Base-by-base conservation (phyloP, 2,113 vertebrate species). In the Hipposideros armiger region DNA sequence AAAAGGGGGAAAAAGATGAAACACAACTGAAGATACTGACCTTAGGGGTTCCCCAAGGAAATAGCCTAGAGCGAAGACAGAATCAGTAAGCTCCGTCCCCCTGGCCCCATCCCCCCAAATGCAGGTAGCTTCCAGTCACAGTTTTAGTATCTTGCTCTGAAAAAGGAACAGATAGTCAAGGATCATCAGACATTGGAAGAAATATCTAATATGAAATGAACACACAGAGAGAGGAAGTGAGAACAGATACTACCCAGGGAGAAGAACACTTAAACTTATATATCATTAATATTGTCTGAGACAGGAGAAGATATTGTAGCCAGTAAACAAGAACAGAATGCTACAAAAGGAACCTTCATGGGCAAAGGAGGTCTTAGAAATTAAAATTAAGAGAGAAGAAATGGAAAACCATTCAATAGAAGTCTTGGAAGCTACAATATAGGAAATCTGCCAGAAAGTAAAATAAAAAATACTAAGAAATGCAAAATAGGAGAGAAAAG, bases 321-420 rank as follows among this genome's bases (percentile, higher is more conserved):
- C 36, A 89, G 10, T 87, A 93, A 90, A 90, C 24, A 90, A 93
- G 67, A 67, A 82, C 19, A 70, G 67, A 56, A 76, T 76, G 52
- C 73, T 72, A 60, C n/a, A 82, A 77, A n/a, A 76, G n/a, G n/a
- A 94, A 42, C 0, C 11, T 84, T 89, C 42, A 7, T 52, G 52
- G 20, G 30, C 32, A 81, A 30, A 76, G 40, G 19, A 76, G 11
- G 60, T 32, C 64, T 85, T 80, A 40, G 20, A 87, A 56, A 88
- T 85, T 85, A 84, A 66, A 91, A 74, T 64, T 60, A 66, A 67
- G 7, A 58, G 47, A 91, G 52, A 94, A 87, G 28, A 72, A 74
- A 78, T 36, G 36, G 50, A 92, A 92, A 73, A 32, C 36, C 11
- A 36, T 89, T 80, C 15, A 28, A 30, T 54, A 69, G 36, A 86